Evolutionary conservation across 1,140 invertebrate species (phyloP), one percentile per base, ranked within the genome.

Genomic region (Ericerus pela): DNA sequence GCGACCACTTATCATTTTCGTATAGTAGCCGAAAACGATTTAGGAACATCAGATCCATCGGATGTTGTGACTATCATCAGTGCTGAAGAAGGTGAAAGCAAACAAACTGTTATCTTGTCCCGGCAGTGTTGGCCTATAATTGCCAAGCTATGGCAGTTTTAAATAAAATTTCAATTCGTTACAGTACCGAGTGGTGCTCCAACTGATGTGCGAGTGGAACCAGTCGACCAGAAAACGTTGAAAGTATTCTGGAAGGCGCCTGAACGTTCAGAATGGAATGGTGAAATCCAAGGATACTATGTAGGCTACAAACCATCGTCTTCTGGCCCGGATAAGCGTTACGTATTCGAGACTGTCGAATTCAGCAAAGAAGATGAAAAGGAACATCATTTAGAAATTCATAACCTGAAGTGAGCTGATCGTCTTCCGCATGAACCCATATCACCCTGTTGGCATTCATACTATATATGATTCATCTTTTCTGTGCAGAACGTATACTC

Each of bases 191-290:
- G 83, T 61, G 87, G 85, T 38, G 81, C 85, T 59, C 84, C 85
- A 53, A 84, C 80, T 52, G 80, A 80, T 55, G 82, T 96, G 2
- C 81, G 83, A 63, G 88, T 94, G 1, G 88, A 93, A 63, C 82
- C 90, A 31, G 77, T 85, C n/a, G 90, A 94, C 63, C 90, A 95
- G 65, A 86, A 91, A 59, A 89, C 88, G 0, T 74, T 97, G 54
- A 81, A 86, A 64, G 88, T 96, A 62, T 87, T 83, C 57, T 97
- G 93, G 93, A 94, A 94, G 71, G 86, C 88, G 61, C 89, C 91
- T 55, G 74, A 81, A 61, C 79, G 82, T 43, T 83, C 89, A 59
- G 82, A 88, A 63, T 94, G 88, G 88, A 94, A 95, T 64, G 90
- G 90, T 24, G 87, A 92, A 72, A 87, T 95, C 62, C 76, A 85